Evolutionary conservation across 2,113 vertebrate species (phyloP).

Genomic region (Ceratotherium simum): DNA sequence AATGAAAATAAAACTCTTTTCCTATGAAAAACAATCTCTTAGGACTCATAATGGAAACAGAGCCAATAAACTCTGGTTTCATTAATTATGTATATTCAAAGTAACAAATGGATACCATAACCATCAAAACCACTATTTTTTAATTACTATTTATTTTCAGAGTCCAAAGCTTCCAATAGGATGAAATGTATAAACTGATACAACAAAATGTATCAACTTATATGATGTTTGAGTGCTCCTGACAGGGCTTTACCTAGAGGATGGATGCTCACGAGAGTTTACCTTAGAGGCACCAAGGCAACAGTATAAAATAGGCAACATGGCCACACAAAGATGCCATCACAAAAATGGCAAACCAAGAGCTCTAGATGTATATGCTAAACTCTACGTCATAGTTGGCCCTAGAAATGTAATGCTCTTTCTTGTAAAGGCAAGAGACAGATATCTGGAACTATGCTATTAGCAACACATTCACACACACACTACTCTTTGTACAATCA

Average conservation of each 20-base stretch:
- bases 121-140: constrained; percentile 35
- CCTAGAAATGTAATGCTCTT: constrained; percentile 10
- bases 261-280: neutral
- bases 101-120: neutral
- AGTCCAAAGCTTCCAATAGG: neutral
- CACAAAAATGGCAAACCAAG: neutral
- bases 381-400: neutral
- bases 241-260: neutral
- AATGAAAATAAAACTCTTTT: constrained; percentile 64
- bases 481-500: constrained; percentile 6
- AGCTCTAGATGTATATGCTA: neutral
- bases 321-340: neutral
- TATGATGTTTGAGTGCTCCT: neutral
- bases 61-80: constrained; percentile 47
- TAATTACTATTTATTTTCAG: constrained; percentile 50
- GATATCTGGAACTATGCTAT: neutral
- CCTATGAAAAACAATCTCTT: constrained; percentile 33
- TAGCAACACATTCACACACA: neutral
- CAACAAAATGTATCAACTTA: neutral
- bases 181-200: neutral
- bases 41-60: constrained; percentile 8
- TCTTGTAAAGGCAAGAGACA: constrained; percentile 13
- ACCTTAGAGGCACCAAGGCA: neutral
- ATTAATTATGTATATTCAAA: constrained; percentile 19
- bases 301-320: neutral